Percentiles rank a stretch among this genome's conserved stretches.
phyloP scores from a whole-genome alignment of 1,140 invertebrate species.

The Chironomus striatipennis region DNA sequence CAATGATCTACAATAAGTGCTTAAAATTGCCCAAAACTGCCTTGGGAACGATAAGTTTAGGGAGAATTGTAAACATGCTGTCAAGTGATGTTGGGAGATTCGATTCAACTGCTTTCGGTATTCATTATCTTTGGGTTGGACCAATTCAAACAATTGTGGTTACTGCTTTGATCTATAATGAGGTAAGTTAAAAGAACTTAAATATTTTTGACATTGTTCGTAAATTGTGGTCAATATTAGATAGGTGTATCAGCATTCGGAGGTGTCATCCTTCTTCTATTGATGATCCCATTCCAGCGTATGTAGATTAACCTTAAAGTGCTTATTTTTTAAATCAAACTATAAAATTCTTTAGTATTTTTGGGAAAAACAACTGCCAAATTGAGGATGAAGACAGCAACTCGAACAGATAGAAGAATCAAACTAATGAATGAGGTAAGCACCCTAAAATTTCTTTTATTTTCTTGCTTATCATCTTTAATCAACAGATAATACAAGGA shows the following conservation, averaged over 20 bases:
- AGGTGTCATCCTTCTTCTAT: constrained; percentile 49
- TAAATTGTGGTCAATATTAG: neutral
- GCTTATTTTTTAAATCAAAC: neutral
- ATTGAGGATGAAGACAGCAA: constrained; percentile 55
- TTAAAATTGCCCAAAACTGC: constrained; percentile 49
- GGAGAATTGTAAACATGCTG: constrained; percentile 79
- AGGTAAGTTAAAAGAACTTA: constrained; percentile 34
- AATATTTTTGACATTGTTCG: neutral
- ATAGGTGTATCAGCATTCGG: constrained; percentile 46
- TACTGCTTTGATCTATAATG: constrained; percentile 53
- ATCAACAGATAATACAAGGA: constrained; percentile 45
- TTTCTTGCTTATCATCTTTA: neutral
- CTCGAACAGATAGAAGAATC: constrained; percentile 67
- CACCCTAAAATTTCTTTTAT: neutral
- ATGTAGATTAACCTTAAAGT: neutral
- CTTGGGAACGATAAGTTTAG: constrained; percentile 62
- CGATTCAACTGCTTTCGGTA: constrained; percentile 42
- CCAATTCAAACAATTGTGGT: constrained; percentile 58
- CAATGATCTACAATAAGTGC: constrained; percentile 9
- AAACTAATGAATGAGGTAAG: constrained; percentile 72
- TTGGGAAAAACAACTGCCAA: constrained; percentile 56
- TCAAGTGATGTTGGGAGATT: constrained; percentile 72
- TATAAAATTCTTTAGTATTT: constrained; percentile 33
- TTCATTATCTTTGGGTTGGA: constrained; percentile 59
- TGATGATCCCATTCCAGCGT: constrained; percentile 32